These are phyloP conservation scores for Cryptophagus acutangulus DNA, from an alignment of 2,888 invertebrate species.

Conservation along the genomic window DNA sequence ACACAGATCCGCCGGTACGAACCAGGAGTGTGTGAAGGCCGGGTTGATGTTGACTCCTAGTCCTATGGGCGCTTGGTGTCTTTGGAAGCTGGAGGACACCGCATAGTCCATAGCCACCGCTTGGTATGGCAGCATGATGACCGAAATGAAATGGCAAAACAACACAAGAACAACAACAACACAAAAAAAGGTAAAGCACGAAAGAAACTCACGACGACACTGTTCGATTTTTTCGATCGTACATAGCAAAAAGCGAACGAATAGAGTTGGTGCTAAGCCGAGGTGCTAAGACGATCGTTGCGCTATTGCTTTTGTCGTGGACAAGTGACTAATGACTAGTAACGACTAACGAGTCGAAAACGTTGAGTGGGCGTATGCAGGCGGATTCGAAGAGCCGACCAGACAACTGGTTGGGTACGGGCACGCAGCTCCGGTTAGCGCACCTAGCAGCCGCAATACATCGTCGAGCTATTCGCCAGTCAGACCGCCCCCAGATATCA, in stretches of 20 bases:
- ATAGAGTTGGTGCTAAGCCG: constrained; percentile 6
- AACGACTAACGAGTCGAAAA: constrained; percentile 32
- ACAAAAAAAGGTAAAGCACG: too few relatives aligned
- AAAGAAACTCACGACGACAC: too few relatives aligned
- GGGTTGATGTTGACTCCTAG: constrained; percentile 61
- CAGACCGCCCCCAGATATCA: constrained; percentile 41
- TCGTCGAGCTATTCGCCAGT: constrained; percentile 43
- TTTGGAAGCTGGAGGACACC: constrained; percentile 49
- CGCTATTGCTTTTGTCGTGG: constrained; percentile 29
- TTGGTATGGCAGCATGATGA: constrained; percentile 77
- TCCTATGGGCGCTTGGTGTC: constrained; percentile 45
- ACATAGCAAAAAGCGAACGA: too few relatives aligned
- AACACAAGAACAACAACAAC: constrained; percentile 10
- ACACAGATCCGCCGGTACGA: constrained; percentile 91
- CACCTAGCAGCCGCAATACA: constrained; percentile 34
- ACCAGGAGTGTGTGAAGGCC: constrained; percentile 92
- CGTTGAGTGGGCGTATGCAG: constrained; percentile 41
- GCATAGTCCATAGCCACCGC: constrained; percentile 85
- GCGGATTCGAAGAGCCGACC: constrained; percentile 34
- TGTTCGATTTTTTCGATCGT: too few relatives aligned
- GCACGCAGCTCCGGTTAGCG: constrained; percentile 42
- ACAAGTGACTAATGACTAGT: constrained; percentile 39
- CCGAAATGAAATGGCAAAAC: constrained; percentile 68
- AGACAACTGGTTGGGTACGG: constrained; percentile 43
- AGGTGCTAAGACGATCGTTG: constrained; percentile 13